Base-by-base conservation (phyloP, 2,797 vertebrate species). In the Selene dorsalis region DNA sequence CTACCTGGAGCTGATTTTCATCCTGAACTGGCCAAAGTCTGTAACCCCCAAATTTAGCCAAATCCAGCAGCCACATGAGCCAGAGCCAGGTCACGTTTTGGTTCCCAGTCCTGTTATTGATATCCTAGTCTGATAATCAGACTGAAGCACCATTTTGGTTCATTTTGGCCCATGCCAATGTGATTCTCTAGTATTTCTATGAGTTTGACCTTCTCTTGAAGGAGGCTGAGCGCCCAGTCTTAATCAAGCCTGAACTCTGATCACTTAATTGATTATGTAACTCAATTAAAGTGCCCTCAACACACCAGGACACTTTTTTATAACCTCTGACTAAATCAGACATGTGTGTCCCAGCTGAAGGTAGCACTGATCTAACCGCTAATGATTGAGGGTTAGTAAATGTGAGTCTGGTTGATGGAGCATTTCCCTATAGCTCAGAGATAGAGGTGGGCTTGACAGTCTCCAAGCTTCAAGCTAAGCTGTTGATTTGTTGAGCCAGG, bases 1-100 rank as follows among this genome's bases (percentile, higher is more conserved):
- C 60, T 72, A 53, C 13, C 65, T 55, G 65, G 38, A 61, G 55
- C 22, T 52, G 55, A 75, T 45, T 24, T 72, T 53, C 28, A 52
- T 11, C n/a, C 22, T 39, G 11, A 62, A 52, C 20, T 22, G 38
- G 38, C 48, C 17, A 11, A 62, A 53, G 32, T n/a, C 22, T 50
- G n/a, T 26, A 18, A 71, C 55, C 45, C 45, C 6, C 8, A 32
- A 67, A n/a, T 26, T 2, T 8, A 6, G 41, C 12, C 9, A 69
- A 55, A 73, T 50, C 30, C 68, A 35, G 28, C 55, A 22, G 61
- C 57, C 28, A 28, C 1, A 10, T 28, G 56, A 73, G n/a, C 22
- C 22, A 22, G 11, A 53, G 35, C 38, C 43, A 6, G 62, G 62
- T 48, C 55, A 59, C 38, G 52, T 55, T 59, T 64, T 22, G 38